Conservation (phyloP, 2,888 invertebrate species). For the Drosophila conformis region DNA sequence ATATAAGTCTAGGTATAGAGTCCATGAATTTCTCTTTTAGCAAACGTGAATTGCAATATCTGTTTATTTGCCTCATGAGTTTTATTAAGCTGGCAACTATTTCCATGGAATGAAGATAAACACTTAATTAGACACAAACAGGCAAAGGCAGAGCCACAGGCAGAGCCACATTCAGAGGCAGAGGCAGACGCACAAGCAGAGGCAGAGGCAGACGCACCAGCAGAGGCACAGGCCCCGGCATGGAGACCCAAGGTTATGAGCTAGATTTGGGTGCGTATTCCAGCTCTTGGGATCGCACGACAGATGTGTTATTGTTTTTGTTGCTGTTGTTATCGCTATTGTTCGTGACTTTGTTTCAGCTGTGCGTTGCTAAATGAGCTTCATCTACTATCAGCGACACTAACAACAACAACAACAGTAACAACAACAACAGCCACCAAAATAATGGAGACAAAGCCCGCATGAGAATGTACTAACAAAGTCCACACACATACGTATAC, state of each 20-base stretch:
- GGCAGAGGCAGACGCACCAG: background rate
- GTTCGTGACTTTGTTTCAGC: constrained; percentile 23
- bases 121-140: constrained; percentile 65
- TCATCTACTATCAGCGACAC: constrained; percentile 39
- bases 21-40: background rate
- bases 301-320: constrained; percentile 36
- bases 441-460: constrained; percentile 32
- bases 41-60: constrained; percentile 12
- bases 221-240: background rate
- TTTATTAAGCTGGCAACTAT: constrained; percentile 60
- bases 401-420: background rate
- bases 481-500: background rate
- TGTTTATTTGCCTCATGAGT: constrained; percentile 31
- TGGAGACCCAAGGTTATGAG: constrained; percentile 11
- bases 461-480: constrained; percentile 39
- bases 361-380: constrained; percentile 51
- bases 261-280: constrained; percentile 2
- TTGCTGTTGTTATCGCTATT: constrained; percentile 38
- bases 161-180: background rate
- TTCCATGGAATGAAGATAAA: constrained; percentile 74
- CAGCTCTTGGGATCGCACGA: constrained; percentile 32
- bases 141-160: background rate
- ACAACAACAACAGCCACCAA: constrained; percentile 5
- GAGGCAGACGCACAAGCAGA: background rate
- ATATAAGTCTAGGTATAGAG: background rate